These are phyloP conservation scores for Chionodraco myersi DNA, from an alignment of 2,113 vertebrate species.

Conservation along the genomic window DNA sequence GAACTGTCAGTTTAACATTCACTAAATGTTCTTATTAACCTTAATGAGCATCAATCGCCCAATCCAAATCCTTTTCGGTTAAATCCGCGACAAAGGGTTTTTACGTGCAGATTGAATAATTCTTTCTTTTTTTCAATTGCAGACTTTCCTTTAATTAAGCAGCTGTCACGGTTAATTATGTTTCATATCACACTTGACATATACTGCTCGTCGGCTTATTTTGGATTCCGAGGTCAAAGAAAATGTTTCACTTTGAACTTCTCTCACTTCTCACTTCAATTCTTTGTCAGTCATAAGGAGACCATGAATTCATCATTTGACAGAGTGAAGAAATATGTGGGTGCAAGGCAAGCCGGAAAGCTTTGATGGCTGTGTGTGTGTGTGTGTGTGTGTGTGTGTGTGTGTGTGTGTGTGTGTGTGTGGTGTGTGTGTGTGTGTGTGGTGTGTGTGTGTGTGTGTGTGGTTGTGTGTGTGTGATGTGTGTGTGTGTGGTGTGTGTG, in stretches of 20 bases:
- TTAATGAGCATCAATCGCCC: constrained; percentile 27
- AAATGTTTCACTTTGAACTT: background rate
- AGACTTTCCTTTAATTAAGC: background rate
- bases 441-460: too few species aligned
- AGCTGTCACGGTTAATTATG: background rate
- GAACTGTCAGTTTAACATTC: constrained; percentile 40
- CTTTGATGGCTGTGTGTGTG: too few species aligned
- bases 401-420: too few species aligned
- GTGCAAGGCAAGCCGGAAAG: too few species aligned
- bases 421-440: too few species aligned
- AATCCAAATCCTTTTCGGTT: constrained; percentile 21
- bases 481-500: too few species aligned
- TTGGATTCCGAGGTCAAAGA: constrained; percentile 18
- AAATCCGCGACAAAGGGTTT: constrained; percentile 4
- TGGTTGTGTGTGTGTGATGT: too few species aligned
- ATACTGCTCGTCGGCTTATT: background rate
- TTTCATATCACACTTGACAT: background rate
- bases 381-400: too few species aligned
- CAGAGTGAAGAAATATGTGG: constrained; percentile 11
- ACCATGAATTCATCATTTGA: constrained; percentile 47
- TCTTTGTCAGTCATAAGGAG: constrained; percentile 25
- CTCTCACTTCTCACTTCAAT: background rate
- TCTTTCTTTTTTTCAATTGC: constrained; percentile 15
- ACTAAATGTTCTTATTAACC: constrained; percentile 50
- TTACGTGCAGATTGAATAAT: constrained; percentile 14